Base-by-base conservation (phyloP, 2,888 invertebrate species). In the Eupithecia inturbata region DNA sequence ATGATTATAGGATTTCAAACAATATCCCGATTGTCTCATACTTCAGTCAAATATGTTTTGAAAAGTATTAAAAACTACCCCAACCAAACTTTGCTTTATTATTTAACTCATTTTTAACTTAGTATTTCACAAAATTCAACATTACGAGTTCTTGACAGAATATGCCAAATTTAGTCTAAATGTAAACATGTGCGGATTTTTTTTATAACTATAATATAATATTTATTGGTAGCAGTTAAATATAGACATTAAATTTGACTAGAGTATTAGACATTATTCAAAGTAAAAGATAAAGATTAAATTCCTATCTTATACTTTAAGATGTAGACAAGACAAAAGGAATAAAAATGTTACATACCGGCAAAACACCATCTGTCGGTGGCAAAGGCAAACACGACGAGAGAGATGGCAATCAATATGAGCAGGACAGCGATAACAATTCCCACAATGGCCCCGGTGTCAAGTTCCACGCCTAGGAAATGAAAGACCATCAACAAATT, bases 351-450 rank as follows among this genome's bases (percentile, higher is more conserved):
- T 71, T 69, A 96, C 97, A 96, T 92, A 97, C 97, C 97, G 90
- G 96, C 97, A 90, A 98, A 98, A 93, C 97, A 98, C 97, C 97
- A 97, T 89, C 97, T 95, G 85, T 97, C 97, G 77, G 97, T 97
- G 77, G 96, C 96, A 83, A 97, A 96, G 69, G 98, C 97, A 85
- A 97, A 96, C 77, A 97, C 96, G 68, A 96, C 89, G 79, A 97
- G 91, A 84, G 95, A 95, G 7, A 96, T 89, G 33, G 95, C 92
- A 31, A 96, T 92, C 22, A 97, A 90, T 0, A 97, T 89, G 53
- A 97, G 91, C 76, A 97, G 92, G 14, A 97, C 95, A 2, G 96
- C 97, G 3, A 97, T 95, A 22, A 97, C 96, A 79, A 97, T 97
- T 71, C 97, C 97, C 70, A 97, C 96, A 77, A 98, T 97, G 9